phyloP scores from a whole-genome alignment of 1,140 invertebrate species.

The Neodiprion pinetum region DNA sequence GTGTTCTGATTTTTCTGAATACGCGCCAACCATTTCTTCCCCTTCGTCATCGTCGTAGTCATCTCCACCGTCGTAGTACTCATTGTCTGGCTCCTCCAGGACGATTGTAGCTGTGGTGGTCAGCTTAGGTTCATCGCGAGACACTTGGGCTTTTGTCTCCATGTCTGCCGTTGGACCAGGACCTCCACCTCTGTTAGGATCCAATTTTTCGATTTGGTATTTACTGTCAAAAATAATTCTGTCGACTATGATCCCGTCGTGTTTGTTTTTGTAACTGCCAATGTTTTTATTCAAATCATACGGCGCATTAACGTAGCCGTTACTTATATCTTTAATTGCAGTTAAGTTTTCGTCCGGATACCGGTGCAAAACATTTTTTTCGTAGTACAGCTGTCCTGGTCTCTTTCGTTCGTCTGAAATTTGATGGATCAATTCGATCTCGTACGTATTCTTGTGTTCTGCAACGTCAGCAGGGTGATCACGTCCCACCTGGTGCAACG shows the following conservation, averaged over 20 bases:
- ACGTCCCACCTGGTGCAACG: conserved; percentile 16
- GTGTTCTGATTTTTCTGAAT: neutral
- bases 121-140: neutral
- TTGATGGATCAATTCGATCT: neutral
- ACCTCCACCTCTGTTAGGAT: neutral
- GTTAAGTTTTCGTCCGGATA: conserved; percentile 54
- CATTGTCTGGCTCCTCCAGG: neutral
- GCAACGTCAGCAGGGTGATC: neutral
- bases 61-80: neutral
- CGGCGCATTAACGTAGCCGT: neutral
- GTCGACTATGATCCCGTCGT: neutral
- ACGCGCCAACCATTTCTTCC: neutral
- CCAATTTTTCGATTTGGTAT: neutral
- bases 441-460: conserved; percentile 13
- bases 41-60: neutral
- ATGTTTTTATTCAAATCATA: neutral
- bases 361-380: conserved; percentile 63
- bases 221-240: conserved; percentile 4
- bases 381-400: conserved; percentile 62
- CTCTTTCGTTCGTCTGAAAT: neutral
- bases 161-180: neutral
- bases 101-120: conserved; percentile 10
- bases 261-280: neutral
- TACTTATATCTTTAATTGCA: conserved; percentile 38
- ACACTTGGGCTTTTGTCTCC: neutral